Base-by-base conservation (phyloP, 1,140 invertebrate species). In the Drosophila sturtevanti region DNA sequence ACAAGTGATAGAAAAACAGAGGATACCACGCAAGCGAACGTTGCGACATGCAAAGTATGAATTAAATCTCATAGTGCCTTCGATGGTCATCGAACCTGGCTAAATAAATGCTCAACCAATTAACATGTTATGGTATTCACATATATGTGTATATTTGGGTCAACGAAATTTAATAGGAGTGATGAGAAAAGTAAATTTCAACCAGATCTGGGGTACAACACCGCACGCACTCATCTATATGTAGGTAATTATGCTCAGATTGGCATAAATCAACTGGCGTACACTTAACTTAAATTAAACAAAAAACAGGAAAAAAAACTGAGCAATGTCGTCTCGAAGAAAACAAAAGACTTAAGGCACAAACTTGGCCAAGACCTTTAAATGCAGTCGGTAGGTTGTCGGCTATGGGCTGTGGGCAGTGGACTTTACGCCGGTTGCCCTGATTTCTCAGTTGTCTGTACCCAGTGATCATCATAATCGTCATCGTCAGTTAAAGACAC, bases 271-370 rank as follows among this genome's bases (percentile, higher is more conserved):
- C 62, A 66, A 41, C 7, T 56, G 61, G 11, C 24, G 24, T 24
- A 44, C 35, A 38, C 27, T 44, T 65, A 22, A 73, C 72, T 74
- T 74, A 22, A 59, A 52, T 37, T 38, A 24, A 56, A 24, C 24
- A 38, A 56, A 71, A 61, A 62, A 63, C 66, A 72, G 61, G 38
- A 27, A 62, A 52, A 63, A 63, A 66, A 21, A 44, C 9, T 48
- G 41, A 10, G 16, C 41, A 48, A 48, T 48, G 16, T 48, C 14
- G n/a, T 16, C 16, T 56, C 21, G 21, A n/a, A 34, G 22, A 14
- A 21, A 86, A 80, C 84, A 69, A 87, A 84, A 77, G 79, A 89
- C 84, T 87, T 72, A 77, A 52, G 72, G 41, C 72, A 79, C 61
- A 41, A 89, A 80, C 79, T 82, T 38, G 51, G 18, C 38, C 44